Evolutionary conservation across 2,888 invertebrate genomes (phyloP).

Genomic region (Priocnemis perturbator): DNA sequence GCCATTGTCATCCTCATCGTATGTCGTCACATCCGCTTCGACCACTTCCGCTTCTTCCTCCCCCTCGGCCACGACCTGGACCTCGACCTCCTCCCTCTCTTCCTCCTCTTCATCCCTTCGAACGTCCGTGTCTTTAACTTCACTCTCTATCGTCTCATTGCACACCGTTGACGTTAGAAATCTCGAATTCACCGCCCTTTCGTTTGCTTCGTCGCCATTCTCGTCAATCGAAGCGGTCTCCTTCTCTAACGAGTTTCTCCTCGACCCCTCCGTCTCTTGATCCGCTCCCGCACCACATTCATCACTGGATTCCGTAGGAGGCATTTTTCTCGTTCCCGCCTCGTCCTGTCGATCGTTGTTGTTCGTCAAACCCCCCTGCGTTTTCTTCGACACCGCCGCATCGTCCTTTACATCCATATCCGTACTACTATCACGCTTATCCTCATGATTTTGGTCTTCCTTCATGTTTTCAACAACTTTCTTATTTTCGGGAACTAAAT

Average conservation of each 20-base stretch:
- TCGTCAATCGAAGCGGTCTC: background rate
- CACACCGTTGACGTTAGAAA: too few species aligned
- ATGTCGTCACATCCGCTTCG: slow-evolving; percentile 59
- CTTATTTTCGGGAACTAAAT: slow-evolving; percentile 29
- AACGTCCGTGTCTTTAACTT: slow-evolving; percentile 64
- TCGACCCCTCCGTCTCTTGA: slow-evolving; percentile 11
- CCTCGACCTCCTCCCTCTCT: slow-evolving; percentile 39
- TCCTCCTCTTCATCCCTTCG: slow-evolving; percentile 40
- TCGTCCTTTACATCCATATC: slow-evolving; percentile 31
- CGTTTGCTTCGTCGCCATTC: too few species aligned
- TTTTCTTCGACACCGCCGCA: slow-evolving; percentile 31
- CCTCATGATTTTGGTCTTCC: slow-evolving; percentile 39
- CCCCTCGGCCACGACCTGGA: slow-evolving; percentile 69
- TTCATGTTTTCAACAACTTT: slow-evolving; percentile 43
- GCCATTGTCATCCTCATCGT: slow-evolving; percentile 70
- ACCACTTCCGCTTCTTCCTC: slow-evolving; percentile 36
- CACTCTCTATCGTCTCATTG: slow-evolving; percentile 61
- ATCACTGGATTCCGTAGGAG: slow-evolving; percentile 20
- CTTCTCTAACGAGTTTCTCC: slow-evolving; percentile 3
- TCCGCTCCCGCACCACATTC: slow-evolving; percentile 13
- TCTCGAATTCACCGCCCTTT: background rate
- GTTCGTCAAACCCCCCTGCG: slow-evolving; percentile 27
- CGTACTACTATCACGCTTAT: slow-evolving; percentile 35
- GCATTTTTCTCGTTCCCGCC: slow-evolving; percentile 25
- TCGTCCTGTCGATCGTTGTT: slow-evolving; percentile 29